Evolutionary conservation across 2,797 vertebrate species (phyloP).

Genomic region (Ctenopoma multispine): DNA sequence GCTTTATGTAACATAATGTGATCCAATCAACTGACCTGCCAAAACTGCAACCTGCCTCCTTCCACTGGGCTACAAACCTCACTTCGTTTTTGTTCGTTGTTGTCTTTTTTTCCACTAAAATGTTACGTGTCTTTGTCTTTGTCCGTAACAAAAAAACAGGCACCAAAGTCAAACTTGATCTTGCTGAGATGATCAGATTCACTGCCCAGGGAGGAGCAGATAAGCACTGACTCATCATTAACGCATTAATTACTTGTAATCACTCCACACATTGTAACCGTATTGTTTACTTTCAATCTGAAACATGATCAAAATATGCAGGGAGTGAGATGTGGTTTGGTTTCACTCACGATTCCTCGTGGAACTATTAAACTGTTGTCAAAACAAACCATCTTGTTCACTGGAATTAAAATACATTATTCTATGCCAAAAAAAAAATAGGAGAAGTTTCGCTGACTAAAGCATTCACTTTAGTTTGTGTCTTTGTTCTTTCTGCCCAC

Average conservation of each 20-base stretch:
- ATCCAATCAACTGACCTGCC: conserved; percentile 35
- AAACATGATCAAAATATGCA: background rate
- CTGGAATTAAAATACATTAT: background rate
- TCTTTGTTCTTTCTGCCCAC: background rate
- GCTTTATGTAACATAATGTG: conserved; percentile 45
- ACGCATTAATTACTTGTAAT: background rate
- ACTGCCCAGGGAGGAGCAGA: conserved; percentile 7
- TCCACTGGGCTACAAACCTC: background rate
- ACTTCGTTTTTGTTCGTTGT: background rate
- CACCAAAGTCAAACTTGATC: background rate
- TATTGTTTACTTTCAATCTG: background rate
- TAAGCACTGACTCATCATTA: background rate
- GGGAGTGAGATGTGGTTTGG: background rate
- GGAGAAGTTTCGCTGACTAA: background rate
- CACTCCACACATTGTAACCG: accelerated
- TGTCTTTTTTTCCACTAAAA: background rate
- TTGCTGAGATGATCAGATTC: background rate
- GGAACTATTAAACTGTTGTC: background rate
- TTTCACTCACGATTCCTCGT: background rate
- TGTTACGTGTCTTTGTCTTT: background rate
- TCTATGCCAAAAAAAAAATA: background rate
- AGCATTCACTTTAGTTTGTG: background rate
- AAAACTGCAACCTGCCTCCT: conserved; percentile 20
- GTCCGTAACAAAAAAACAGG: background rate
- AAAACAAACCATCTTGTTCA: background rate